Base-by-base conservation (phyloP, 1,140 invertebrate genomes). In the Sogatella furcifera region DNA sequence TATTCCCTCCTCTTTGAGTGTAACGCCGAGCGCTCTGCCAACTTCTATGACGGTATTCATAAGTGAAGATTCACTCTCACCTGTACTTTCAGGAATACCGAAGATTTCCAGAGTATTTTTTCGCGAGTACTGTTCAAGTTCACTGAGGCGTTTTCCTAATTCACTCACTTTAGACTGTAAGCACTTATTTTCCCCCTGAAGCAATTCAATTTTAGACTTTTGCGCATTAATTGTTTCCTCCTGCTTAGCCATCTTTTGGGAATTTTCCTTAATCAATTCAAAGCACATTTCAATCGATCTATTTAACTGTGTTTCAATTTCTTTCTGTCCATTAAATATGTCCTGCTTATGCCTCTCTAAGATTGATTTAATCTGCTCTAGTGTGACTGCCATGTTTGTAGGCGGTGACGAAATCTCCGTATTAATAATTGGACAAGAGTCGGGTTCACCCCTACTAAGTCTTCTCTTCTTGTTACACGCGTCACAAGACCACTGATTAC, bases 41-140 rank as follows among this genome's bases (percentile, higher is more conserved):
- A 57, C 34, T 2, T 41, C 38, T 8, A 57, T 57, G 34, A 57
- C 55, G 21, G 55, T 57, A 2, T 41, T 15, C 38, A 28, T 41
- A 5, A 57, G 34, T 6, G 34, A 57, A 10, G 28, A 19, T 3
- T 15, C 22, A n/a, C 34, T 41, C 34, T 57, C 34, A 24, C 10
- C 22, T 15, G 24, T 15, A 38, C 6, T 1, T 10, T 57, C 55
- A 17, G 24, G 55, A 22, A 57, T 41, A 5, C 28, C 55, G 28
- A 57, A 57, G 5, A 57, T 34, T n/a, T 57, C 24, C 43, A 57
- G 8, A 10, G 55, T 57, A 17, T 57, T 57, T n/a, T 42, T 34
- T 5, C 28, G n/a, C 9, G 34, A 38, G 38, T 34, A 57, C n/a
- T 57, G 34, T 22, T 57, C 28, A 5, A 57, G 38, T 21, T 41